Evolutionary conservation across 2,888 invertebrate species (phyloP), one percentile per base, ranked within the genome.

Genomic region (Disparrhopalites patrizii): DNA sequence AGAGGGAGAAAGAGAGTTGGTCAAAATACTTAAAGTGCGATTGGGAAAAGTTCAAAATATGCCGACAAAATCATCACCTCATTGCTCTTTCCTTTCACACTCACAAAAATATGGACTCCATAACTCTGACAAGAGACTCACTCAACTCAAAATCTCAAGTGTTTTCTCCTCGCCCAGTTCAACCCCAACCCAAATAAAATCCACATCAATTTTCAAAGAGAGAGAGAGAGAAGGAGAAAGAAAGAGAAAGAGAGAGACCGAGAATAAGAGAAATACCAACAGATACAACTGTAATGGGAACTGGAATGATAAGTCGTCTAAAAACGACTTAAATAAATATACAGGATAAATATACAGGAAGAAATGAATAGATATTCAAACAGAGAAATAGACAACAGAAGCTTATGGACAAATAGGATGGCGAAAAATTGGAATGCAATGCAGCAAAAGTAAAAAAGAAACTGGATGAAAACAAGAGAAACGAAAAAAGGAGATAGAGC

Each of bases 81-180:
- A 36, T 47, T 23, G 38, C 36, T 58, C 58, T 58, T 43, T 58
- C 28, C 27, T 27, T 30, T 58, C 30, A 36, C 25, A 28, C 25
- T 40, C 38, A 31, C 18, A 36, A 18, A 50, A 13, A 10, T 10
- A 13, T 25, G 18, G 18, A n/a, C n/a, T n/a, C n/a, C n/a, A n/a
- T n/a, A 47, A 47, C 36, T 36, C 36, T 10, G 25, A 47, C 3
- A 47, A 25, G 20, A 25, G 47, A 47, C 54, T 31, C 31, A 54
- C 54, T 54, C 54, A 54, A 30, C 15, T 54, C 31, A n/a, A 54
- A 54, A 60, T 61, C 51, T 61, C 61, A 61, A 61, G 61, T 61
- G 61, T 61, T 61, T 51, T 51, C 50, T 50, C 36, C 61, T 25
- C 36, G n/a, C 30, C 27, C 38, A 25, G 15, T n/a, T n/a, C n/a